These are phyloP conservation scores for Nanorana parkeri DNA, from an alignment of 2,113 vertebrate genomes.

Conservation along the genomic window DNA sequence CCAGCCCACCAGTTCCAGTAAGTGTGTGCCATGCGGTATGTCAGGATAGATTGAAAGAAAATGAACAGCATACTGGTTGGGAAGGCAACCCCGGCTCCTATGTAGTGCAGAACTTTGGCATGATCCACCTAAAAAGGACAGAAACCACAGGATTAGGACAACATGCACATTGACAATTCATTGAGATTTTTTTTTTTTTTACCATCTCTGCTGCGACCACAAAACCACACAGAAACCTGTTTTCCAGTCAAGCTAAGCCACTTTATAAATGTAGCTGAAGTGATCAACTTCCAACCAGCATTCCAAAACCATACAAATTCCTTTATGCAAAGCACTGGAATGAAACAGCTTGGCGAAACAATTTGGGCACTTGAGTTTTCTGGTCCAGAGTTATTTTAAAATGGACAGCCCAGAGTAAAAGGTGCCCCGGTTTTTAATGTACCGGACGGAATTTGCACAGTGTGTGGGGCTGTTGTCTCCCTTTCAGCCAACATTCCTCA, in stretches of 20 bases:
- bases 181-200: too few relatives aligned
- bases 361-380: too few relatives aligned
- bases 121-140: conserved; percentile 78
- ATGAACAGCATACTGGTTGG: conserved; percentile 87
- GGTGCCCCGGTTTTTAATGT: too few relatives aligned
- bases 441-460: too few relatives aligned
- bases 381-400: too few relatives aligned
- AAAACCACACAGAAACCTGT: background rate
- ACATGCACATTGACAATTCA: background rate
- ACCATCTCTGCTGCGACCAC: background rate
- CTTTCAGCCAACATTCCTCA: too few relatives aligned
- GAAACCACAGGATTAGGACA: background rate
- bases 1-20: conserved; percentile 76
- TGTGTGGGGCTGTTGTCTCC: too few relatives aligned
- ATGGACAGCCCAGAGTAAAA: too few relatives aligned
- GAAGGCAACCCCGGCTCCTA: conserved; percentile 84
- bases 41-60: conserved; percentile 83
- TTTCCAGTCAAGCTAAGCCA: background rate
- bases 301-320: background rate
- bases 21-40: conserved; percentile 85
- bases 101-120: conserved; percentile 85
- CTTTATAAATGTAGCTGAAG: background rate
- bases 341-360: background rate
- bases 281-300: background rate
- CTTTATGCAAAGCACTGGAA: background rate